Conservation (phyloP, 2,113 vertebrate species). For the Notiomystis cincta region DNA sequence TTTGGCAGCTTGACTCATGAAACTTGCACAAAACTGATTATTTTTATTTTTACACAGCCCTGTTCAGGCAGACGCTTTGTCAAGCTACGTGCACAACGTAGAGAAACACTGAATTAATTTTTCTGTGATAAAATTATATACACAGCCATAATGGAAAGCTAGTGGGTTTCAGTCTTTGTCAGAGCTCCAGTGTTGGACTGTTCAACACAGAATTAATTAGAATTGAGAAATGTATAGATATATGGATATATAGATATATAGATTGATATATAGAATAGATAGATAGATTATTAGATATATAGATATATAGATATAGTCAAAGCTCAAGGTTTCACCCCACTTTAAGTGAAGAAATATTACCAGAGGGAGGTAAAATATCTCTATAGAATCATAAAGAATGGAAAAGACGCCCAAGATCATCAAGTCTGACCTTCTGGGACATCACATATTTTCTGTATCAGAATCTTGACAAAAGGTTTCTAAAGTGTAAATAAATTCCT, state of each 20-base stretch:
- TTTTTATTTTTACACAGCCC: constrained; percentile 13
- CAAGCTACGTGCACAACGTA: background rate
- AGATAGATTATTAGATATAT: background rate
- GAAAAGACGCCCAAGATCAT: background rate
- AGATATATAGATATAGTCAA: background rate
- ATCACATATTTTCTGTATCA: fast-evolving
- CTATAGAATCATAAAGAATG: background rate
- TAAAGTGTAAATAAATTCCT: background rate
- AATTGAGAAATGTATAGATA: background rate
- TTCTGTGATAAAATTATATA: background rate
- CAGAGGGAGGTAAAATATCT: background rate
- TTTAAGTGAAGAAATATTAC: background rate
- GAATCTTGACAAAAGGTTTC: background rate
- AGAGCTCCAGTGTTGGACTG: background rate
- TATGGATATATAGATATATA: background rate
- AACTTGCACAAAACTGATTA: background rate
- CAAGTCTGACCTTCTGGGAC: background rate
- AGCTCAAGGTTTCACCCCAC: background rate
- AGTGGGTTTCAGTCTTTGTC: background rate
- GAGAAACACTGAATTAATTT: constrained; percentile 19
- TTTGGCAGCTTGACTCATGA: background rate
- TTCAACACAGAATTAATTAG: background rate
- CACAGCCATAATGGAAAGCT: background rate
- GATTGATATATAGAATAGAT: background rate
- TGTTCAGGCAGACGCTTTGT: background rate